Percentiles rank a stretch among this genome's conserved stretches.
phyloP scores from a whole-genome alignment of 2,113 vertebrate species.

The Kryptolebias marmoratus region DNA sequence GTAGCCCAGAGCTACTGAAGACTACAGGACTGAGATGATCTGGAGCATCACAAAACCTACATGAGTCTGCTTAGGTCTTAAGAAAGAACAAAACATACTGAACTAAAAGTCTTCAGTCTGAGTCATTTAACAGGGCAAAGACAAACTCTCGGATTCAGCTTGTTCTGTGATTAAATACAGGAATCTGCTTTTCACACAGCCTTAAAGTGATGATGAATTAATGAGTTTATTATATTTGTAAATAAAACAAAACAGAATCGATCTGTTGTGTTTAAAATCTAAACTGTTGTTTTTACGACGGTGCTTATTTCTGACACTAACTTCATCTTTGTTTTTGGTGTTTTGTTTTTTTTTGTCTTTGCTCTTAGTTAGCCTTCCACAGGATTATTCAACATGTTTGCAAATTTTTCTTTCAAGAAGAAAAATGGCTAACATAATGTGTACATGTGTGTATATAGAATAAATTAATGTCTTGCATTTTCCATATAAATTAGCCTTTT shows the following conservation, averaged over 20 bases:
- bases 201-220: no score
- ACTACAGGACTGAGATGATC: constrained; percentile 18
- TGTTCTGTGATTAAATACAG: no score
- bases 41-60: constrained; percentile 10
- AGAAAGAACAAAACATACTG: neutral
- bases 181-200: no score
- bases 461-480: constrained; percentile 74
- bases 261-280: no score
- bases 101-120: neutral
- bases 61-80: constrained; percentile 11
- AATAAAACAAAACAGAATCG: no score
- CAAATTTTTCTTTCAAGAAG: constrained; percentile 21
- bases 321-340: neutral
- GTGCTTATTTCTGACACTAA: no score
- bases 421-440: constrained; percentile 63
- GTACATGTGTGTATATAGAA: constrained; percentile 84
- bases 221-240: no score
- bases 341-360: neutral
- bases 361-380: constrained; percentile 39
- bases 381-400: constrained; percentile 5
- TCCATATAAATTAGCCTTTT: constrained; percentile 59
- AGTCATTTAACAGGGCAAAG: no score
- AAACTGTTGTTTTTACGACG: no score
- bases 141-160: no score
- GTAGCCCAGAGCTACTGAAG: constrained; percentile 81